A percentile compares a stretch with the other conserved stretches of the same genome.
Conservation (phyloP, 2,888 invertebrate genomes). For the Meganola albula region DNA sequence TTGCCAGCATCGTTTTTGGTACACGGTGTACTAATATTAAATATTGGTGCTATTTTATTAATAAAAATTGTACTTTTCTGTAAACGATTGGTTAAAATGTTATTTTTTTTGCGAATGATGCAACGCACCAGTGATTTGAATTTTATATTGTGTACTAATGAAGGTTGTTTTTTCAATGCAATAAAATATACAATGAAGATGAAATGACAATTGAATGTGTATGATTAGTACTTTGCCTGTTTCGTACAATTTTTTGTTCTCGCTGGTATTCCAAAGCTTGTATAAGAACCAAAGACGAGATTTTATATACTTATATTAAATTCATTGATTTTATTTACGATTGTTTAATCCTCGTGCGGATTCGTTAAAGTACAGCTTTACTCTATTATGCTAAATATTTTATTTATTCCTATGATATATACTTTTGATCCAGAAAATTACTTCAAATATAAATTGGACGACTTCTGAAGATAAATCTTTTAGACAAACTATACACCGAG, state of each 20-base stretch:
- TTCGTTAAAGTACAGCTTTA: too few species aligned
- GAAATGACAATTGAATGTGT: conserved; percentile 19
- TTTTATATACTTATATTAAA: conserved; percentile 41
- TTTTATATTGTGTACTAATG: conserved; percentile 31
- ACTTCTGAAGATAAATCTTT: too few species aligned
- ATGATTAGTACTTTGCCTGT: conserved; percentile 41
- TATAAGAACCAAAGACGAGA: conserved; percentile 58
- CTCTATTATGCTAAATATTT: too few species aligned
- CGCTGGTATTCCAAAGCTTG: conserved; percentile 47
- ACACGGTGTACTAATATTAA: conserved; percentile 61
- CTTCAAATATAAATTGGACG: too few species aligned
- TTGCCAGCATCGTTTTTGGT: conserved; percentile 43
- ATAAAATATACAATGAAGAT: conserved; percentile 34
- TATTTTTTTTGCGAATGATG: conserved; percentile 29
- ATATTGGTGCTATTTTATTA: conserved; percentile 72
- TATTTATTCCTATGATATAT: too few species aligned
- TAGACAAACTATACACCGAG: too few species aligned
- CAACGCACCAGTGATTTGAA: conserved; percentile 65
- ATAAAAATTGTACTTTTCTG: conserved; percentile 46
- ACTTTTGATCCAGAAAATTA: too few species aligned
- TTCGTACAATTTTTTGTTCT: conserved; percentile 53
- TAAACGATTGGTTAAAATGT: conserved; percentile 36
- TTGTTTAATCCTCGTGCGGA: conserved; percentile 47
- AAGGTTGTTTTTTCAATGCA: conserved; percentile 42
- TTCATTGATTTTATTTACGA: conserved; percentile 30